phyloP scores from a whole-genome alignment of 2,797 vertebrate genomes.

The Alauda arvensis region DNA sequence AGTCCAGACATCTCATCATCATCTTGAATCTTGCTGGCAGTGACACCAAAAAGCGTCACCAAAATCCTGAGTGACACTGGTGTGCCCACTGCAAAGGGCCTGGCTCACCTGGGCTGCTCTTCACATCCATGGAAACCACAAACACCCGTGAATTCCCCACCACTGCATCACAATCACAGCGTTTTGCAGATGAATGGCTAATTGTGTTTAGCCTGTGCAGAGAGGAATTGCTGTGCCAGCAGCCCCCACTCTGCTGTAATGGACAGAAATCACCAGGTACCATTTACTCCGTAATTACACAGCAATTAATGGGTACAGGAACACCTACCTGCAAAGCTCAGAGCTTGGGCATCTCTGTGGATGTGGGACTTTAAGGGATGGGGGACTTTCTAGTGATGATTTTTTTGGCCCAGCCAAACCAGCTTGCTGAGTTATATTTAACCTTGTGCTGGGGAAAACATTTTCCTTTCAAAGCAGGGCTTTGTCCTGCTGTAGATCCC shows the following conservation, averaged over 20 bases:
- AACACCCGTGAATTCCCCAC: neutral
- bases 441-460: neutral
- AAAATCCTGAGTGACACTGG: neutral
- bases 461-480: neutral
- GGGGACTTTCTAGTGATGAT: neutral
- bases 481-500: fast-evolving
- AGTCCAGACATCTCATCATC: neutral
- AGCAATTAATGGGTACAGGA: neutral
- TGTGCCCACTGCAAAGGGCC: neutral
- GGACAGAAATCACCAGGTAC: conserved; percentile 1
- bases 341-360: neutral
- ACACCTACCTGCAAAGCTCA: neutral
- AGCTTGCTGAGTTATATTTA: neutral
- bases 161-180: neutral
- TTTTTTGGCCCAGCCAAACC: neutral
- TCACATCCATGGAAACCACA: conserved; percentile 28
- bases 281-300: neutral
- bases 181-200: neutral
- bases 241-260: neutral
- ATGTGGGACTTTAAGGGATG: neutral
- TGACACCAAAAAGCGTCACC: neutral
- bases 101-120: neutral
- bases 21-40: neutral
- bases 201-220: conserved; percentile 29
- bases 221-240: neutral